Base-by-base conservation (phyloP, 2,797 vertebrate species). In the Sternotherus odoratus region DNA sequence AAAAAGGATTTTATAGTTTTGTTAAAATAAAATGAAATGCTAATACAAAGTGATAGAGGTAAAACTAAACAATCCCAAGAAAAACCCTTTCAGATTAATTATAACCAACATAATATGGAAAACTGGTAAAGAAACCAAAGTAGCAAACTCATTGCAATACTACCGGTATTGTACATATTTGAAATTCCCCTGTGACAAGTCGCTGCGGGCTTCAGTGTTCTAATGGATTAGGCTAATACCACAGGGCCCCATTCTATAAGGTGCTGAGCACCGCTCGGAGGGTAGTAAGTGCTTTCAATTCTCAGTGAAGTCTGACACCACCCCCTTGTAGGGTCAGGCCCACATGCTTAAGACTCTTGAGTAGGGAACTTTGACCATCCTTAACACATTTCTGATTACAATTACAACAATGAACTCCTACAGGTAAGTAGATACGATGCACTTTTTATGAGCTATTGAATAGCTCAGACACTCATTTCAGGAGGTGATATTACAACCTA, bases 11-110 rank as follows among this genome's bases (percentile, higher is more conserved):
- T 4, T 36, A 15, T 8, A 17, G 53, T 19, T 63, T 43, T 91
- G 16, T 86, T 33, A 86, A 83, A 92, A 86, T 57, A 81, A 57
- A 81, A 92, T 33, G 3, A 92, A 90, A 81, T 23, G 0, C 8
- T 86, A 51, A 50, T 60, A 83, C 82, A 87, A 91, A 81, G 3
- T 5, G 83, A 2, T 49, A 16, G 77, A 17, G 6, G 23, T 23
- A 95, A 28, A 96, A 90, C 88, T 60, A 92, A 84, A 83, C 50
- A 88, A 87, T 85, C 17, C 21, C 43, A 39, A 86, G 77, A 83
- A 72, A 72, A 72, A 26, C 12, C 10, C 24, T 43, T 43, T 81
- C 13, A 84, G 86, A 0, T 24, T 5, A 69, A 16, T 77, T 51
- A n/a, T 93, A 83, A 30, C 33, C 15, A 80, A 79, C 36, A 33